Percentiles rank a stretch among this genome's conserved stretches.
Conservation (phyloP, 2,797 vertebrate genomes). For the Acanthis flammea region DNA sequence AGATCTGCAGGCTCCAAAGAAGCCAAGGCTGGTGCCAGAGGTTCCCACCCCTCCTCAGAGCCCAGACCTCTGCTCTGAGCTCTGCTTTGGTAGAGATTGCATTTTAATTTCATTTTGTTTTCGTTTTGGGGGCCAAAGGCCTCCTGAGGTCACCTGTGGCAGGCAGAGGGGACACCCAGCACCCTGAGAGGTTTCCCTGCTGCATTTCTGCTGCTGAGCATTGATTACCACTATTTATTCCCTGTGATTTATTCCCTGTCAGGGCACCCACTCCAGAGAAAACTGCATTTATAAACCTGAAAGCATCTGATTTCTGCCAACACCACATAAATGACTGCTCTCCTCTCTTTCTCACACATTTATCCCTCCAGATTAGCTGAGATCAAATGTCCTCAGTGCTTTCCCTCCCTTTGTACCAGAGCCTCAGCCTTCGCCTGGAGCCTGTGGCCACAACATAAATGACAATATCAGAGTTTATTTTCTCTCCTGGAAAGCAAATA, state of each 20-base stretch:
- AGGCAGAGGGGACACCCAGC: neutral
- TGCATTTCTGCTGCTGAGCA: neutral
- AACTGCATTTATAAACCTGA: neutral
- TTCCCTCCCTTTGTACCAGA: neutral
- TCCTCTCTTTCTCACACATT: neutral
- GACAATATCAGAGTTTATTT: constrained; percentile 46
- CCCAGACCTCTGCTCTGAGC: neutral
- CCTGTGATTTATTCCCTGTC: neutral
- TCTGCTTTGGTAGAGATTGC: accelerated
- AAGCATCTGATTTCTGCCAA: neutral
- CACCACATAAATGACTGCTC: neutral
- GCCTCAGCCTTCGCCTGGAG: neutral
- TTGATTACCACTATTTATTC: neutral
- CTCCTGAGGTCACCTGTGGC: accelerated
- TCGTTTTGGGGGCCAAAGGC: neutral
- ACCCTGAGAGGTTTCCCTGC: neutral
- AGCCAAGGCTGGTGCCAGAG: neutral
- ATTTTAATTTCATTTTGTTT: neutral
- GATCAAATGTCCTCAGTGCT: neutral
- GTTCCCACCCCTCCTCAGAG: neutral
- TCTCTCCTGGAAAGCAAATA: constrained; percentile 45
- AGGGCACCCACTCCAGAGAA: neutral
- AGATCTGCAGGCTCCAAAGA: accelerated
- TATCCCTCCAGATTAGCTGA: neutral
- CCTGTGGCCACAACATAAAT: neutral